Percentiles rank a stretch among this genome's conserved stretches.
phyloP scores from a whole-genome alignment of 1,140 invertebrate species.

The Teleogryllus occipitalis region DNA sequence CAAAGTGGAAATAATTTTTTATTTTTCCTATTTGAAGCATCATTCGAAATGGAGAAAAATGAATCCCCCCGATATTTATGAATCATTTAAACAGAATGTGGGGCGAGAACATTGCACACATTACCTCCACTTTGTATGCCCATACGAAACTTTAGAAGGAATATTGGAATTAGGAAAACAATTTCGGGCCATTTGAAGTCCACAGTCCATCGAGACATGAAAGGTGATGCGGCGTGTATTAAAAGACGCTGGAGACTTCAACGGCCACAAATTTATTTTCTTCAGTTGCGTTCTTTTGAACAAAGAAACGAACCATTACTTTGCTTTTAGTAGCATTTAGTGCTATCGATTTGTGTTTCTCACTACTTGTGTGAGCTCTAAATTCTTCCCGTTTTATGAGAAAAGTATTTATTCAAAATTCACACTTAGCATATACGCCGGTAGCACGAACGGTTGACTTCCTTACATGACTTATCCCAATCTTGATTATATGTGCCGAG shows the following conservation, averaged over 20 bases:
- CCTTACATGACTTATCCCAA: too few species aligned
- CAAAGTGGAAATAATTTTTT: constrained; percentile 23
- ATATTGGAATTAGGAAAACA: constrained; percentile 2
- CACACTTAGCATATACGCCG: background rate
- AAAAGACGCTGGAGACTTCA: background rate
- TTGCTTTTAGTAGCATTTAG: background rate
- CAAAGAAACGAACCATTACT: background rate
- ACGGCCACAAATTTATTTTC: background rate
- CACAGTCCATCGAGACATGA: background rate
- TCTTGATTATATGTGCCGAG: too few species aligned
- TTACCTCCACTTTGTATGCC: background rate
- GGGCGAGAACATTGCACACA: background rate
- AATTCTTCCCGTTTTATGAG: background rate
- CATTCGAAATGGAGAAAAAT: constrained; percentile 23
- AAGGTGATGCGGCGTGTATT: background rate
- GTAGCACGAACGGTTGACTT: too few species aligned
- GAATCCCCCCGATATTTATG: background rate
- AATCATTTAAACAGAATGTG: background rate
- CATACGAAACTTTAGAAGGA: background rate
- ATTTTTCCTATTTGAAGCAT: constrained; percentile 25
- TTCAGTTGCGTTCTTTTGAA: background rate
- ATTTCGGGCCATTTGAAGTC: background rate
- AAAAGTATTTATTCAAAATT: background rate
- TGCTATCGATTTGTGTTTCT: background rate
- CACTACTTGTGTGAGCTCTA: background rate